These are phyloP conservation scores for Eudyptes chrysolophus DNA, from an alignment of 2,113 vertebrate genomes.

Conservation along the genomic window DNA sequence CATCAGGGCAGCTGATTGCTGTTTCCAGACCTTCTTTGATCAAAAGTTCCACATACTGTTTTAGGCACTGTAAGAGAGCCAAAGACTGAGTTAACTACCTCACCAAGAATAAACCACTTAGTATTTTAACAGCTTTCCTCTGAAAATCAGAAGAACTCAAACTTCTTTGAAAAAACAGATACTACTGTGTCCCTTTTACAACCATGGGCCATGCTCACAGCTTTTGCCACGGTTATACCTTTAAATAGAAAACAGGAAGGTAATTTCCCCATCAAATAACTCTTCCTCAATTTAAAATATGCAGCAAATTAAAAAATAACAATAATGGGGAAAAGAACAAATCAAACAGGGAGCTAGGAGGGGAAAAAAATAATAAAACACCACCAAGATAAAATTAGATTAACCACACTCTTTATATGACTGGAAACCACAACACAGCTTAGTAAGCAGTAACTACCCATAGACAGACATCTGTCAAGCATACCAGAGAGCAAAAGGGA, in stretches of 20 bases:
- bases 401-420: neutral
- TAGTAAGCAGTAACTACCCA: neutral
- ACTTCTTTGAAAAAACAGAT: neutral
- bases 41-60: constrained; percentile 97
- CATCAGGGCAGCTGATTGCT: constrained; percentile 96
- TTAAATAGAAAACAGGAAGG: neutral
- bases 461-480: neutral
- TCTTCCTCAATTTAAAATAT: neutral
- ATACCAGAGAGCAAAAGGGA: neutral
- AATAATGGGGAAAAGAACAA: neutral
- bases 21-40: constrained; percentile 98
- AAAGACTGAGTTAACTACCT: neutral
- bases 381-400: neutral
- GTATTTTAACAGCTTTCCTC: neutral
- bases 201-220: neutral
- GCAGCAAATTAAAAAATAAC: neutral
- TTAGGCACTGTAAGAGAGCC: constrained; percentile 87
- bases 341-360: neutral
- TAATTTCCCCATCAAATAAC: neutral
- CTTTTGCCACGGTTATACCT: neutral
- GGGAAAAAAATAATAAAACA: neutral
- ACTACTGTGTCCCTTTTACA: neutral
- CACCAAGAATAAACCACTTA: neutral
- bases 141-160: neutral
- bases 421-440: neutral